Evolutionary conservation across 2,797 vertebrate genomes (phyloP), one percentile per base, ranked within the genome.

Genomic region (Phrynocephalus vlangalii): DNA sequence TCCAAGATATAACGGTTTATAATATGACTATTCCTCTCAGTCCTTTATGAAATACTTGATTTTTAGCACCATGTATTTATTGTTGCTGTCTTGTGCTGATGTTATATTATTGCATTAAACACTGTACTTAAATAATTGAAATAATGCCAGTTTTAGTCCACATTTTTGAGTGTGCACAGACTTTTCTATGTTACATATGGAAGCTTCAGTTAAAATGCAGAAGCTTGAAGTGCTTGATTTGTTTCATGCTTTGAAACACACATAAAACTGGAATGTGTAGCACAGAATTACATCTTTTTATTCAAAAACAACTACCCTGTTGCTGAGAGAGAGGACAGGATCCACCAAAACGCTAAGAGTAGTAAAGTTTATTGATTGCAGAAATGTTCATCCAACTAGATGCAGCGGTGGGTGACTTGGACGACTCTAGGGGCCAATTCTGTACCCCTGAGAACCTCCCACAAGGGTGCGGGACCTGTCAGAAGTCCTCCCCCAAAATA

Each of bases 121-220:
- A 94, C 94, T 95, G 93, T 93, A 94, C 94, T 97, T 96, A 96
- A 97, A 96, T 96, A 97, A 96, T 83, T 94, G 90, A 94, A 96
- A 94, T 63, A 63, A 63, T 95, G 90, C 86, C 94, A 96, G 94
- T 96, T 96, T 94, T 92, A 94, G 96, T 93, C 93, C 94, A 95
- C 95, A 95, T 92, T 92, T 70, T 44, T 4, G 72, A 91, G 88
- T 93, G 93, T 90, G 82, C 93, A 94, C 93, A 95, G 28, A 76
- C 90, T 95, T 88, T 88, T 95, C 95, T 96, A 87, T 94, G 86
- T 95, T 92, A 93, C 94, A 94, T 92, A 95, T 89, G 0, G 92
- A 90, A 95, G 88, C 86, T 0, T 83, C 92, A 92, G 93, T 88
- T 92, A 95, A 95, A 87, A 79, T 56, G 78, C 91, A 88, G 91